Percentiles rank a stretch among this genome's conserved stretches.
Evolutionary conservation across 2,888 invertebrate species (phyloP).

Genomic region (Agrotis exclamationis): DNA sequence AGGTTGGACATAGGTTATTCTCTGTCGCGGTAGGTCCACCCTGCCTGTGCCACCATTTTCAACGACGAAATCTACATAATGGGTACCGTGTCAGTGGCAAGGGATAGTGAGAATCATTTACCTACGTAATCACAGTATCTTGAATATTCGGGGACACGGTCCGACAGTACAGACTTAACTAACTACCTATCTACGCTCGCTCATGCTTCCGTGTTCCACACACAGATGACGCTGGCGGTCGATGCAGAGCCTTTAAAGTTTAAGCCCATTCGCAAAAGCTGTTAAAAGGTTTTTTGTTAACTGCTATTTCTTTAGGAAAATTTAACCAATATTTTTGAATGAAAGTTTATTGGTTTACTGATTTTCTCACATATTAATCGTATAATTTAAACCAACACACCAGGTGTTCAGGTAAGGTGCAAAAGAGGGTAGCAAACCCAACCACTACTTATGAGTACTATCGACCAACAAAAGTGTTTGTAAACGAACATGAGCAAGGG

Average conservation of each 20-base stretch:
- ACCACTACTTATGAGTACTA: neutral
- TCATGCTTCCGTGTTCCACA: neutral
- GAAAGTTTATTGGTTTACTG: neutral
- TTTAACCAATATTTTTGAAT: neutral
- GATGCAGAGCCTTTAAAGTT: neutral
- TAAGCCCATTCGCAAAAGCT: neutral
- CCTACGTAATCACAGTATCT: neutral
- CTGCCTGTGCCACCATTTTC: too few species aligned
- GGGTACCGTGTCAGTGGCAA: neutral
- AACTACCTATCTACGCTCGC: neutral
- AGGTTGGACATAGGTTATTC: too few species aligned
- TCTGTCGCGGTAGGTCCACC: too few species aligned
- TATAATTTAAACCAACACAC: too few species aligned
- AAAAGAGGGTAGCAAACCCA: too few species aligned
- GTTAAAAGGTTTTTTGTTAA: neutral
- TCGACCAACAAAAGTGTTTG: slow-evolving; percentile 1
- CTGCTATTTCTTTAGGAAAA: neutral
- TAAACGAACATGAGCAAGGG: slow-evolving; percentile 38
- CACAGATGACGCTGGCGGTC: slow-evolving; percentile 8
- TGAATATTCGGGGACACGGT: neutral
- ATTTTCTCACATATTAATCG: neutral
- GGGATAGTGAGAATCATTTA: too few species aligned
- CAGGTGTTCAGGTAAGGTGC: too few species aligned
- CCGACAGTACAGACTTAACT: neutral
- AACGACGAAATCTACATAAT: neutral